A percentile compares a stretch with the other conserved stretches of the same genome.
Evolutionary conservation across 2,888 invertebrate species (phyloP).

Genomic region (Leptinotarsa juncta): DNA sequence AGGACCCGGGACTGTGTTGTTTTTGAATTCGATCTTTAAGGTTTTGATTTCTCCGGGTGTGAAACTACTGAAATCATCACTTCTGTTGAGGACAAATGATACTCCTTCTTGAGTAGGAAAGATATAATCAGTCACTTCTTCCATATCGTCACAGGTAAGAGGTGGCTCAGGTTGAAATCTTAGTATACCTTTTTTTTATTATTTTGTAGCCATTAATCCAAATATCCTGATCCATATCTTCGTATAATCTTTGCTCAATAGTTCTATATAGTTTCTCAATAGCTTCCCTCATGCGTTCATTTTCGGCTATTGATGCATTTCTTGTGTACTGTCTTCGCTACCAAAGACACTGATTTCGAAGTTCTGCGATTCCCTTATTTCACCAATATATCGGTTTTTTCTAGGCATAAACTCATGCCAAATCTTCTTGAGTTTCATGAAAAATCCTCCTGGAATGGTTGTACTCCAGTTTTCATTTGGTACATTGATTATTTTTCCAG

Average conservation of each 20-base stretch:
- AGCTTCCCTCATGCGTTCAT: background rate
- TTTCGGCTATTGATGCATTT: background rate
- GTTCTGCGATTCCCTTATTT: slow-evolving; percentile 13
- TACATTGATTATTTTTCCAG: slow-evolving; percentile 2
- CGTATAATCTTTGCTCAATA: background rate
- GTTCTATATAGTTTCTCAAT: background rate
- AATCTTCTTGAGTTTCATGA: slow-evolving; percentile 21
- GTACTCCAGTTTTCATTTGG: background rate
- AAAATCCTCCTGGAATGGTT: background rate
- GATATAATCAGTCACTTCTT: background rate
- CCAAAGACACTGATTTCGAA: too few relatives aligned
- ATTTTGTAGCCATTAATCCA: background rate
- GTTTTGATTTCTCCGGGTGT: background rate
- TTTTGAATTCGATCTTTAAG: background rate
- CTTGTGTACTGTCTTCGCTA: background rate
- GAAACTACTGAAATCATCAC: background rate
- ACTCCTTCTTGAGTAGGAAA: background rate
- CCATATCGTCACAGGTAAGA: background rate
- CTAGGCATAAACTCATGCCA: slow-evolving; percentile 31
- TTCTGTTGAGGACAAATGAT: background rate
- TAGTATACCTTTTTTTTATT: background rate
- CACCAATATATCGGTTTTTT: slow-evolving; percentile 37
- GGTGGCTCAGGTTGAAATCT: background rate
- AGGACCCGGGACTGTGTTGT: background rate
- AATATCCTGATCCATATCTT: background rate